These are phyloP conservation scores for Lycia hirtaria DNA, from an alignment of 2,888 invertebrate genomes.

Conservation along the genomic window DNA sequence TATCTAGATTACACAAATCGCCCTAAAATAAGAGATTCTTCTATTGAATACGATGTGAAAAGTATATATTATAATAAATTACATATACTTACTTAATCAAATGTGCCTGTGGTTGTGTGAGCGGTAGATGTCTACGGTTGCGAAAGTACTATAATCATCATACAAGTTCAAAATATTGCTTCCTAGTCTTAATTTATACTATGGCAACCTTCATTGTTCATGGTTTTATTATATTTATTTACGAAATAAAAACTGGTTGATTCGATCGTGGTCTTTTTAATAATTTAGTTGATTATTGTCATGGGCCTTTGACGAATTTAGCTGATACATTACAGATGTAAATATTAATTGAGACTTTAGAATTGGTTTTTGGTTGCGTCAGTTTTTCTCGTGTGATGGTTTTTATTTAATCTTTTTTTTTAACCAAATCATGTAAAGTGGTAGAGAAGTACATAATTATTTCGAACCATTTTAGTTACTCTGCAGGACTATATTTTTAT, in stretches of 20 bases:
- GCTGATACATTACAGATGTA: slow-evolving; percentile 11
- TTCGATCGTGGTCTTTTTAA: slow-evolving; percentile 1
- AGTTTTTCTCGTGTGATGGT: not conserved
- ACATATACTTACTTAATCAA: too few relatives aligned
- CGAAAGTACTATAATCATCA: not conserved
- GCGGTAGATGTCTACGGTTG: slow-evolving; percentile 45
- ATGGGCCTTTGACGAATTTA: slow-evolving; percentile 7
- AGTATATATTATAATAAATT: slow-evolving; percentile 45
- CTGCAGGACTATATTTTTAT: too few relatives aligned
- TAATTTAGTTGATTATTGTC: not conserved
- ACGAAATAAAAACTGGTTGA: slow-evolving; percentile 2
- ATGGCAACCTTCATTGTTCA: not conserved
- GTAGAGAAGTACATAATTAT: too few relatives aligned
- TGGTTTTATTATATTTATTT: not conserved
- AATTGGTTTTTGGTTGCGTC: not conserved
- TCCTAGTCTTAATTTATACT: slow-evolving; percentile 5
- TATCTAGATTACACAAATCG: slow-evolving; percentile 10
- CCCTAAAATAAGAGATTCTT: slow-evolving; percentile 39
- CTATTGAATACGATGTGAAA: slow-evolving; percentile 38
- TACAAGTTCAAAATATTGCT: not conserved
- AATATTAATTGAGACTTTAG: slow-evolving; percentile 4
- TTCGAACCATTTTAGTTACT: too few relatives aligned
- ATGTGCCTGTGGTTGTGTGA: slow-evolving; percentile 59
- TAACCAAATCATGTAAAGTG: too few relatives aligned
- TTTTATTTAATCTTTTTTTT: not conserved